Evolutionary conservation across 1,140 invertebrate species (phyloP), one percentile per base, ranked within the genome.

Genomic region (Euura lappo): DNA sequence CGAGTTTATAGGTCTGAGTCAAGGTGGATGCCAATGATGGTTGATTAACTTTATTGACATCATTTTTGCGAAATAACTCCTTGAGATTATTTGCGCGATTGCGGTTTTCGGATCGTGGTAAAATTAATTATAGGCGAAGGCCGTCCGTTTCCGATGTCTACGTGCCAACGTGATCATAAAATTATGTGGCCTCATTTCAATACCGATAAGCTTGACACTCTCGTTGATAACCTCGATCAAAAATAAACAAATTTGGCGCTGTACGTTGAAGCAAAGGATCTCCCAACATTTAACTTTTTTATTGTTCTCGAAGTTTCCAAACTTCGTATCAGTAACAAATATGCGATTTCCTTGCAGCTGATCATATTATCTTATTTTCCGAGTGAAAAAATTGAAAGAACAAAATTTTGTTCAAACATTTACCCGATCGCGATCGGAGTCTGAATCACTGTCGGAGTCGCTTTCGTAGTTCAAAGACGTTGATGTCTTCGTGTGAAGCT

Each of bases 381-480:
- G 28, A 28, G 0, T 28, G 67, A 51, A 47, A 45, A 43, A 4
- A 45, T 45, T 3, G 13, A n/a, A 51, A n/a, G 8, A 42, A 73
- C 2, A 47, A 64, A 64, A 43, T 65, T 11, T 28, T 28, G 0
- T 28, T 67, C 65, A 44, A n/a, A 60, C 42, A 71, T 82, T 79
- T 81, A 88, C 88, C 71, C 80, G 84, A 74, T 85, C 83, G 79
- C 87, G 86, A 47, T 92, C 91, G 2, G 90, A 91, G 72, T 90
- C 89, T n/a, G 85, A 88, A 68, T 91, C 90, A 42, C 88, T 90
- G 44, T 91, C 90, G 69, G 85, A 87, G 46, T 90, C 90, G 64
- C 81, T 85, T 2, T 89, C 86, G 6, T 83, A 81, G 4, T 86
- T 77, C 2, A 76, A 43, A 28, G 83, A 76, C 6, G 77, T 72